These are phyloP conservation scores for Biston stratarius DNA, from an alignment of 2,888 invertebrate genomes.

Conservation along the genomic window DNA sequence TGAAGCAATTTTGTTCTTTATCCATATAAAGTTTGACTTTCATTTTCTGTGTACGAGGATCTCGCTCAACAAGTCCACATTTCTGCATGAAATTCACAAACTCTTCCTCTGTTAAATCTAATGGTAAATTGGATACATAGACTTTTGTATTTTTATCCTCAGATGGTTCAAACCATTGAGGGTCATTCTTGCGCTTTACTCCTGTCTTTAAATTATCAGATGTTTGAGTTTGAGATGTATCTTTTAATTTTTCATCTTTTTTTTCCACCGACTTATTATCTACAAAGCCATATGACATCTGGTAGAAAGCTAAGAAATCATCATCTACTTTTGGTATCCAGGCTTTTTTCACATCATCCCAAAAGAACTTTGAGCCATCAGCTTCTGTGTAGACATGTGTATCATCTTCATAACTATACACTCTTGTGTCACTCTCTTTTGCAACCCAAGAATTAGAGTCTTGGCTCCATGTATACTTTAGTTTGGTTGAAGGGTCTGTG, in stretches of 20 bases:
- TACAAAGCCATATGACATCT: slow-evolving; percentile 96
- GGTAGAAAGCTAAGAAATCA: slow-evolving; percentile 98
- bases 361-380: slow-evolving; percentile 96
- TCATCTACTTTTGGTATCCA: slow-evolving; percentile 99
- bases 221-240: slow-evolving; percentile 61
- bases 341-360: slow-evolving; percentile 95
- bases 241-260: slow-evolving; percentile 65
- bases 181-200: slow-evolving; percentile 83
- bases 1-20: slow-evolving; percentile 91
- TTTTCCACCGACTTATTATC: slow-evolving; percentile 83
- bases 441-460: slow-evolving; percentile 82
- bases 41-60: slow-evolving; percentile 91
- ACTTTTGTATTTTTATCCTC: slow-evolving; percentile 96
- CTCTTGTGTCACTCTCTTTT: slow-evolving; percentile 69
- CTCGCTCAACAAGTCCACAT: slow-evolving; percentile 97
- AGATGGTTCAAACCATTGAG: slow-evolving; percentile 97
- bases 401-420: slow-evolving; percentile 91
- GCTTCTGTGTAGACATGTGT: slow-evolving; percentile 92
- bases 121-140: slow-evolving; percentile 97
- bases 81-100: slow-evolving; percentile 97
- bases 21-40: slow-evolving; percentile 97
- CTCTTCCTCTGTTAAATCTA: slow-evolving; percentile 95
- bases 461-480: slow-evolving; percentile 89
- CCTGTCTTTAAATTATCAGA: slow-evolving; percentile 75
- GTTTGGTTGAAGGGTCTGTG: slow-evolving; percentile 90